These are phyloP conservation scores for Scelioninae gen. 1 DNA, from an alignment of 2,888 invertebrate genomes.

Conservation along the genomic window DNA sequence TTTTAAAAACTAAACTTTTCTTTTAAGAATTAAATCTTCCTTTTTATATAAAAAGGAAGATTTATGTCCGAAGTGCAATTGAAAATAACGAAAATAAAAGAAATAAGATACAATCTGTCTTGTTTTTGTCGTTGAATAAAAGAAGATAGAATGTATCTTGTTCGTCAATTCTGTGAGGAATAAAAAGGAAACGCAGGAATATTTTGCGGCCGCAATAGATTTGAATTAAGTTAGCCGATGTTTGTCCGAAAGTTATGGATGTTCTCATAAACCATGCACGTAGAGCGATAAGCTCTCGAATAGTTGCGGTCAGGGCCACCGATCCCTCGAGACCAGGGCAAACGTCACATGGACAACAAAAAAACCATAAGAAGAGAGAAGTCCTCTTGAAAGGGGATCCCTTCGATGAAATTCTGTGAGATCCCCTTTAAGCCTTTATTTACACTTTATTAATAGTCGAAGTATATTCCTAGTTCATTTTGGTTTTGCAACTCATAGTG, in stretches of 20 bases:
- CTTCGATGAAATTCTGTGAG: conserved; percentile 28
- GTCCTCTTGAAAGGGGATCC: conserved; percentile 37
- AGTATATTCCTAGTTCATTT: neutral
- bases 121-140: too few species aligned
- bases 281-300: conserved; percentile 42
- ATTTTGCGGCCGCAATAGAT: conserved; percentile 6
- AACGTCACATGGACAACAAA: conserved; percentile 51
- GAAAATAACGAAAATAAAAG: too few species aligned
- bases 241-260: conserved; percentile 42
- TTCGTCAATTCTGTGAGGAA: too few species aligned
- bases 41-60: too few species aligned
- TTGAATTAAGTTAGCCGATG: conserved; percentile 31
- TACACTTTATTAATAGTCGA: conserved; percentile 15
- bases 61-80: too few species aligned
- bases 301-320: conserved; percentile 55
- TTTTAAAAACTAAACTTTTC: too few species aligned
- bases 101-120: too few species aligned
- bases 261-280: conserved; percentile 42
- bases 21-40: too few species aligned
- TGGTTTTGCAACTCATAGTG: neutral
- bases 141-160: too few species aligned
- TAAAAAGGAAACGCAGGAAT: conserved; percentile 5
- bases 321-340: conserved; percentile 43
- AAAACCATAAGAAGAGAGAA: conserved; percentile 37
- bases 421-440: conserved; percentile 46